Base-by-base conservation (phyloP, 2,888 invertebrate species). In the Brachylomia viminalis region DNA sequence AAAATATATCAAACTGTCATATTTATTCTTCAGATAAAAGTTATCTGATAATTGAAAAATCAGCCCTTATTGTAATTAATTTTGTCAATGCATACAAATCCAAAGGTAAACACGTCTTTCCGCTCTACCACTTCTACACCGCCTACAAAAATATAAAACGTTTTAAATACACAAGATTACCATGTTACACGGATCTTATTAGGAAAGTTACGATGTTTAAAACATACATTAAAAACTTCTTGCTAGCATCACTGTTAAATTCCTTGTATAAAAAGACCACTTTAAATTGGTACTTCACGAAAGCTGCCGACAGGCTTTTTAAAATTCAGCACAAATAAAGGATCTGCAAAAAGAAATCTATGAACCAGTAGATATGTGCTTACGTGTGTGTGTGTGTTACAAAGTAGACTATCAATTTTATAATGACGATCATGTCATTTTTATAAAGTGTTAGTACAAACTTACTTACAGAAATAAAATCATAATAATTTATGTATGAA, bases 161-260 rank as follows among this genome's bases (percentile, higher is more conserved):
- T 75, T 66, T 67, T 70, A 67, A 30, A 49, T 52, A 64, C 62
- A 74, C 30, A 17, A 54, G 38, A 75, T 81, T 79, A 77, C 64
- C 69, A 84, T 77, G 68, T 72, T 64, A 81, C 49, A 65, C 20
- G 69, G 47, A 61, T 62, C 85, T 69, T 80, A 77, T 78, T 77
- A 74, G 75, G 73, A 72, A 68, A 79, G 68, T 73, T 0, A 38
- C 54, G 1, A 42, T 45, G 59, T 73, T 38, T 45, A 30, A 73
- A 67, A 56, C 27, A 71, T 58, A 69, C 67, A 77, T 69, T 67
- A 13, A 69, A 81, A 86, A 81, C 71, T 73, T 83, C 62, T 72
- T 83, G 70, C 61, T 45, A 66, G 66, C 52, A 58, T 75, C 23
- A 56, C n/a, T 2, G 47, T 59, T 72, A 27, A 30, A 58, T 65